phyloP scores from a whole-genome alignment of 1,140 invertebrate genomes.

The Drosophila quadrilineata region DNA sequence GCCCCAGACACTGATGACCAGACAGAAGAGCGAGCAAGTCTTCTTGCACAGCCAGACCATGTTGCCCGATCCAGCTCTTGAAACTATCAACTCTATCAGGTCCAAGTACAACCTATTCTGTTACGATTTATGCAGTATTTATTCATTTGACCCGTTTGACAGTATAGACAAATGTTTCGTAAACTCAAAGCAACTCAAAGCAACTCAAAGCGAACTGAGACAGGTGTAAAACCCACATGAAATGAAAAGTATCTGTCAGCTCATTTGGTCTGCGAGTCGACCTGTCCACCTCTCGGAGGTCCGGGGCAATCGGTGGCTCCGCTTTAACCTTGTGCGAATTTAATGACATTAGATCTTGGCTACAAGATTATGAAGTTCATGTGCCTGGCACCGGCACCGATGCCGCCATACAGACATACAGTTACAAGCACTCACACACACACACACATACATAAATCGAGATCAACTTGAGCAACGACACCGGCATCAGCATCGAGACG shows the following conservation, averaged over 20 bases:
- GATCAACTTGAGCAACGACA: no score
- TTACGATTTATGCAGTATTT: no score
- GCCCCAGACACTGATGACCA: constrained; percentile 50
- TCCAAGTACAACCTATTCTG: no score
- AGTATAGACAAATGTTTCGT: background rate
- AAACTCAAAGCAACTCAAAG: constrained; percentile 4
- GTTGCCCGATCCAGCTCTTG: no score
- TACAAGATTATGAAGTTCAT: constrained; percentile 44
- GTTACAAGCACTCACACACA: no score
- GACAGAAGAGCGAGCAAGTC: constrained; percentile 39
- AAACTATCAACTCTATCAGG: no score
- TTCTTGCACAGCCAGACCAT: constrained; percentile 28
- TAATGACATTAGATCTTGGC: constrained; percentile 64
- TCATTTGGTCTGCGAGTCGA: no score
- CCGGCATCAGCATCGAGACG: background rate
- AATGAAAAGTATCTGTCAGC: constrained; percentile 49
- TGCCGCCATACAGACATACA: no score
- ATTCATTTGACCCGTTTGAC: no score
- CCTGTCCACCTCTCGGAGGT: no score
- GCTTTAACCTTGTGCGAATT: constrained; percentile 61
- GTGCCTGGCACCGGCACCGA: background rate
- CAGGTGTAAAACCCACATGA: constrained; percentile 54
- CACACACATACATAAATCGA: no score
- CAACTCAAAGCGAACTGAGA: constrained; percentile 30
- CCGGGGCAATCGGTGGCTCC: constrained; percentile 11